These are phyloP conservation scores for Ctenicera cuprea DNA, from an alignment of 2,888 invertebrate species.

Conservation along the genomic window DNA sequence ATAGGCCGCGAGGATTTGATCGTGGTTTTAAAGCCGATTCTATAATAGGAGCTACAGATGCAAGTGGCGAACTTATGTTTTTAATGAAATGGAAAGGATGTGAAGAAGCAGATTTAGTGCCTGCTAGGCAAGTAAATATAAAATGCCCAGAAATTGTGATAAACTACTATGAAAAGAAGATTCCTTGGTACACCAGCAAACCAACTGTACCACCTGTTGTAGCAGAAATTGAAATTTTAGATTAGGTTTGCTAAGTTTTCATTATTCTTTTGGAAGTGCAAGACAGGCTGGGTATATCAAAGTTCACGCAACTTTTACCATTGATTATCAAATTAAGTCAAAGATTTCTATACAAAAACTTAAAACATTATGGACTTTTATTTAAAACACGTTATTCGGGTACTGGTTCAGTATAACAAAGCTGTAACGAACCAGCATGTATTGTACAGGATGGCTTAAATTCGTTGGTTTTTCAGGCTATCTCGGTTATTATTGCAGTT, in stretches of 20 bases:
- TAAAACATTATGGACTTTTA: too few species aligned
- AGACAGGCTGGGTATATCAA: neutral
- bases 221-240: conserved; percentile 58
- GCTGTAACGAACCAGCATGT: too few species aligned
- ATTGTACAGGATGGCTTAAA: too few species aligned
- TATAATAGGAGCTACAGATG: conserved; percentile 93
- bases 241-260: conserved; percentile 44
- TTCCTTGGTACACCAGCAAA: conserved; percentile 55
- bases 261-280: neutral
- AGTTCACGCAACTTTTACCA: neutral
- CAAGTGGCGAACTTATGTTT: conserved; percentile 91
- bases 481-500: too few species aligned
- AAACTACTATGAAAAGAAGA: conserved; percentile 77
- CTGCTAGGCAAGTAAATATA: conserved; percentile 77
- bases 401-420: too few species aligned
- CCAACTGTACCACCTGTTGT: conserved; percentile 47
- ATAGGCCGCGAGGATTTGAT: conserved; percentile 82
- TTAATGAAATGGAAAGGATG: conserved; percentile 90
- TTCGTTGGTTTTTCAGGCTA: too few species aligned
- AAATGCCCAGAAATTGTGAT: conserved; percentile 80
- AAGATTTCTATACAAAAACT: too few species aligned
- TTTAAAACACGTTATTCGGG: too few species aligned
- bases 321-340: too few species aligned
- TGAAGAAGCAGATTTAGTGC: conserved; percentile 79
- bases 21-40: conserved; percentile 87